Evolutionary conservation across 2,888 invertebrate species (phyloP).

Genomic region (Siphlonurus alternatus): DNA sequence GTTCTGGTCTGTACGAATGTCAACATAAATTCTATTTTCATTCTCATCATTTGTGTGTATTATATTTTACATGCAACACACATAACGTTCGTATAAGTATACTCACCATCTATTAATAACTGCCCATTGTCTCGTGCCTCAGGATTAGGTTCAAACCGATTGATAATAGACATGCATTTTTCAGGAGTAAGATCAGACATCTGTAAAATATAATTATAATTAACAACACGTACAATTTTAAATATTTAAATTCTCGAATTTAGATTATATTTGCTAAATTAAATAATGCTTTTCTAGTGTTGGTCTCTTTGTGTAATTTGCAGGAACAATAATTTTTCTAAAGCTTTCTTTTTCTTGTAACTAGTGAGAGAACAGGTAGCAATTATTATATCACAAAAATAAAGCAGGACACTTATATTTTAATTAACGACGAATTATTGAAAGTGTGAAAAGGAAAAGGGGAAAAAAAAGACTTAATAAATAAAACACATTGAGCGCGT

Average conservation of each 20-base stretch:
- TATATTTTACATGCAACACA: not conserved
- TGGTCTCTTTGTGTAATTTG: no score
- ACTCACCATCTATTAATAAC: slow-evolving; percentile 34
- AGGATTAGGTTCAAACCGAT: slow-evolving; percentile 33
- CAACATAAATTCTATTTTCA: slow-evolving; percentile 3
- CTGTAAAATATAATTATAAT: slow-evolving; percentile 22
- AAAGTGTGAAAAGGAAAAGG: no score
- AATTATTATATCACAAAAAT: no score
- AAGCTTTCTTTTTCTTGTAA: no score
- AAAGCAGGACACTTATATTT: no score
- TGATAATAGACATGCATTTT: slow-evolving; percentile 32
- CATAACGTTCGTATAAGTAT: no score
- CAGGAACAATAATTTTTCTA: no score
- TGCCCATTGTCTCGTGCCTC: slow-evolving; percentile 31
- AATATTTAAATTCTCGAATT: not conserved
- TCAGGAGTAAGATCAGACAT: slow-evolving; percentile 32
- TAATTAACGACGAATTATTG: no score
- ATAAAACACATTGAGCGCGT: no score
- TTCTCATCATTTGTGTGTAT: not conserved
- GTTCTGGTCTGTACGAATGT: not conserved
- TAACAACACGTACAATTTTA: not conserved
- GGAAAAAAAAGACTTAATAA: no score
- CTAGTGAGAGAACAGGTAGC: no score
- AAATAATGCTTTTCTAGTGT: not conserved
- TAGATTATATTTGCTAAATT: not conserved